A percentile compares a stretch with the other conserved stretches of the same genome.
phyloP scores from a whole-genome alignment of 2,113 vertebrate species.

The Dendropsophus ebraccatus region DNA sequence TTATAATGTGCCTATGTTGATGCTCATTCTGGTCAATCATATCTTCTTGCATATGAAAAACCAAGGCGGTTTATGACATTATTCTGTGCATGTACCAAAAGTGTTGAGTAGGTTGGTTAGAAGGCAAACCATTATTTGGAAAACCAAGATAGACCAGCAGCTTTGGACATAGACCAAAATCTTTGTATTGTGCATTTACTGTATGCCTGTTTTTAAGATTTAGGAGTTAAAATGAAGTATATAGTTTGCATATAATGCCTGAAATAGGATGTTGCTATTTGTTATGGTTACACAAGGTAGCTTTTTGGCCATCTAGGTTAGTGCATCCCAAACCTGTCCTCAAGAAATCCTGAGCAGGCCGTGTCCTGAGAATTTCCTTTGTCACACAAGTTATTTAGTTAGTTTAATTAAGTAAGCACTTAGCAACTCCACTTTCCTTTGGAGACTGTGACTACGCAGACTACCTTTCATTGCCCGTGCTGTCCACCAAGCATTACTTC shows the following conservation, averaged over 20 bases:
- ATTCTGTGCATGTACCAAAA: not conserved
- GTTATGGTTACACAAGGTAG: not conserved
- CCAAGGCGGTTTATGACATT: not conserved
- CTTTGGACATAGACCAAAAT: not conserved
- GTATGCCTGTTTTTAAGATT: too few relatives aligned
- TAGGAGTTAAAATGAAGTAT: not conserved
- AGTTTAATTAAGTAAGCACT: too few relatives aligned
- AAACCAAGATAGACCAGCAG: not conserved
- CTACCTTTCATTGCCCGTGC: not conserved
- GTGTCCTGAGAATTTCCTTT: too few relatives aligned
- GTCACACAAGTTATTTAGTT: too few relatives aligned
- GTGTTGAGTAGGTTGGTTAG: not conserved
- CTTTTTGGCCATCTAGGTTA: not conserved
- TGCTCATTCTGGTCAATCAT: not conserved
- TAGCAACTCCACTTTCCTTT: not conserved
- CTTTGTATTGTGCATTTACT: not conserved
- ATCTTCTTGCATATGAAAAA: not conserved
- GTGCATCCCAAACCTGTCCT: not conserved
- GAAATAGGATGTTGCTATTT: not conserved
- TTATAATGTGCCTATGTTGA: not conserved
- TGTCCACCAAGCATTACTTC: slow-evolving; percentile 6
- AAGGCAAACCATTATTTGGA: not conserved
- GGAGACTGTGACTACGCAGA: not conserved
- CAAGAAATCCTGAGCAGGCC: too few relatives aligned
- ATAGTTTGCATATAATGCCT: too few relatives aligned